Evolutionary conservation across 2,797 vertebrate genomes (phyloP).

Genomic region (Chromobotia macracanthus): DNA sequence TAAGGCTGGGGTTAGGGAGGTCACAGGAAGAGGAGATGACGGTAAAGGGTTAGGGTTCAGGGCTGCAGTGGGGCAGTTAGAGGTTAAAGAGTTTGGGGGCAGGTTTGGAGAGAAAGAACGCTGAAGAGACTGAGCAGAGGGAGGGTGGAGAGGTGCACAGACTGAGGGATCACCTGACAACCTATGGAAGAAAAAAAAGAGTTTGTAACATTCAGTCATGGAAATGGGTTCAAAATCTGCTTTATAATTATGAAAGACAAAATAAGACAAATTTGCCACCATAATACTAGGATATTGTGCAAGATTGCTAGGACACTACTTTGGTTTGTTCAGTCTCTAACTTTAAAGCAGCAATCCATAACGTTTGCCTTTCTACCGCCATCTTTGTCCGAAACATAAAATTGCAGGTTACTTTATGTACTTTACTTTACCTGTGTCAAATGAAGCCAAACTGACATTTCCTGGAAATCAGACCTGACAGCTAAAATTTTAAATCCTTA

Average conservation of each 20-base stretch:
- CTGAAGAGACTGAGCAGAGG: conserved; percentile 74
- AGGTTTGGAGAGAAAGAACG: conserved; percentile 74
- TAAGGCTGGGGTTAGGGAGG: conserved; percentile 38
- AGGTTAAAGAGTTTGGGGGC: conserved; percentile 66
- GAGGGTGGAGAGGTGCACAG: conserved; percentile 75
- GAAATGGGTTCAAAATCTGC: neutral
- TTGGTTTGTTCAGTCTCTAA: neutral
- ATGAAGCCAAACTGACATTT: too few species aligned
- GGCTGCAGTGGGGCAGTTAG: conserved; percentile 16
- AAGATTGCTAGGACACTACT: neutral
- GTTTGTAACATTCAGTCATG: neutral
- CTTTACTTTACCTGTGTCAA: too few species aligned
- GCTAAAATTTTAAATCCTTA: too few species aligned
- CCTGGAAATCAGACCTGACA: too few species aligned
- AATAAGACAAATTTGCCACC: neutral
- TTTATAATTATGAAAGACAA: neutral
- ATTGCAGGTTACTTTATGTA: too few species aligned
- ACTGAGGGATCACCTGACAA: conserved; percentile 76
- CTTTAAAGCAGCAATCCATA: neutral
- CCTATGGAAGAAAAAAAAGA: conserved; percentile 63
- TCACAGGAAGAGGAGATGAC: conserved; percentile 41
- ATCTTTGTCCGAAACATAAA: too few species aligned
- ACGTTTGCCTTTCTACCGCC: too few species aligned
- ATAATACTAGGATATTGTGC: neutral
- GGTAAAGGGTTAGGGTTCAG: conserved; percentile 39